Evolutionary conservation across 2,797 vertebrate species (phyloP), one percentile per base, ranked within the genome.

Genomic region (Cuculus canorus): DNA sequence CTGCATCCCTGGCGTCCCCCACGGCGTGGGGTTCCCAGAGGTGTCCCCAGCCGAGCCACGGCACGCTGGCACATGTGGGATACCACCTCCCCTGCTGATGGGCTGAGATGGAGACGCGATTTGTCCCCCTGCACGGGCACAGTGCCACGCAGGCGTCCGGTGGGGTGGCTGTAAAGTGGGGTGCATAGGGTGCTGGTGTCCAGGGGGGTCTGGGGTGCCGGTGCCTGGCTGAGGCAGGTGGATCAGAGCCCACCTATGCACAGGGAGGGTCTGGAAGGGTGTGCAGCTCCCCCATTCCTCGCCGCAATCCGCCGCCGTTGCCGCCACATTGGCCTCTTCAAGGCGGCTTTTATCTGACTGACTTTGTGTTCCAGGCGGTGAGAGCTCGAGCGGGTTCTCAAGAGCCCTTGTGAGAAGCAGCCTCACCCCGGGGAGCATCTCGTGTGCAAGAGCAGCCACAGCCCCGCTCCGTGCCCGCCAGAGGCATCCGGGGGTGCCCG

Each of bases 251-350:
- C 90, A 41, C 41, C 39, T 30, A 54, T 15, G 71, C 5, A 5
- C 1, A 2, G 22, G 50, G 41, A 69, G 61, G n/a, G 25, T 25
- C 25, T 5, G 10, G 71, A 11, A 9, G 17, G 2, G 7, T 2
- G 4, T 4, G 57, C 4, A 16, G 33, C 45, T 24, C 24, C 9
- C 45, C 52, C 68, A n/a, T n/a, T n/a, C n/a, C n/a, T n/a, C n/a
- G n/a, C n/a, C n/a, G n/a, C n/a, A 48, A 25, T 32, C 41, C 2
- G 2, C n/a, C 0, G 0, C n/a, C 3, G 0, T 50, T 7, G 25
- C 56, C 1, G 1, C 60, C 30, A 13, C 5, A 0, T 39, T 90
- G 64, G 7, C 37, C 68, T 86, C 87, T 89, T 77, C 47, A 71
- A 56, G 66, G 78, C 17, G 10, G 59, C 89, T 84, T 94, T 92